Base-by-base conservation (phyloP, 2,113 vertebrate genomes). In the Gadus macrocephalus region DNA sequence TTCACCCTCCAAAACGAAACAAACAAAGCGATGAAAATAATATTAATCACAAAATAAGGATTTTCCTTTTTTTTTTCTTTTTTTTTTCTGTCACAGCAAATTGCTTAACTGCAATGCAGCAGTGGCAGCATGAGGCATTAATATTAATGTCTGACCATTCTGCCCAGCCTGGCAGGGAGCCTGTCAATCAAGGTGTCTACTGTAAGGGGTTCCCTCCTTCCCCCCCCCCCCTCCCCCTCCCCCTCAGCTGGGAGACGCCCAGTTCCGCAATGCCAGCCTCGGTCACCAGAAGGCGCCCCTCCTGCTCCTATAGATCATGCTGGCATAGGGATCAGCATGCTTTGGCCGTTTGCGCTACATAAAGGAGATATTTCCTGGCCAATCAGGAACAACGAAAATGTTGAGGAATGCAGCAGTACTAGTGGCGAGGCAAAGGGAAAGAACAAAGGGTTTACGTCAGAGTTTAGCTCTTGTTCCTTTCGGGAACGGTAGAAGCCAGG, bases 51-150 rank as follows among this genome's bases (percentile, higher is more conserved):
- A 70, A 67, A 62, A 67, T 77, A 68, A 76, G 56, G 62, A 84
- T 83, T 79, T 65, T 55, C 2, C 15, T 15, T 62, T 49, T 15
- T 67, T 72, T 73, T 20, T 20, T 20, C n/a, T 20, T 1, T 20
- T 20, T 82, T n/a, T 64, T 78, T 75, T 80, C 69, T 84, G 82
- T 82, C 80, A 80, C 77, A 78, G 84, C 84, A 87, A 85, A 85
- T 84, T 74, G 78, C 66, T 84, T 83, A 88, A 83, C 89, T 90
- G 89, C 91, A 91, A 70, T 91, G 90, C 88, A 91, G 88, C 85
- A 89, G 64, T 89, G 73, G 76, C 81, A 84, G 87, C 79, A 69
- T 86, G 80, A 80, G 72, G 75, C 84, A 90, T 92, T 87, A 89
- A 91, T 89, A 90, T 90, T 92, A 88, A 90, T 89, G 86, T 74